Percentiles rank a stretch among this genome's conserved stretches.
These are phyloP conservation scores for Clamator glandarius DNA, from an alignment of 2,797 vertebrate species.

Conservation along the genomic window DNA sequence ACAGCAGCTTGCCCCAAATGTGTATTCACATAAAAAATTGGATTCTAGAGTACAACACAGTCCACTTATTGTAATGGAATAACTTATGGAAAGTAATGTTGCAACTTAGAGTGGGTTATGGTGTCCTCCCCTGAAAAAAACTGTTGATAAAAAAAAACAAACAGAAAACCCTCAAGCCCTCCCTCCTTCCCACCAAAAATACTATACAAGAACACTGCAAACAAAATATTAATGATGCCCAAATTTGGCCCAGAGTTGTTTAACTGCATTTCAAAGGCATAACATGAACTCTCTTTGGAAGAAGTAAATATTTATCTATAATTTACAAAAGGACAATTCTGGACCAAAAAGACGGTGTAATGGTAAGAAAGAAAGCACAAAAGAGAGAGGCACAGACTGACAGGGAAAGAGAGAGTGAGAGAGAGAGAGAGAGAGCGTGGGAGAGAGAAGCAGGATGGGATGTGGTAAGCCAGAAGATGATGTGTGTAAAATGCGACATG, in stretches of 20 bases:
- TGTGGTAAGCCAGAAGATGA: conserved; percentile 57
- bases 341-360: conserved; percentile 78
- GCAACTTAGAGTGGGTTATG: conserved; percentile 83
- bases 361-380: conserved; percentile 60
- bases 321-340: conserved; percentile 73
- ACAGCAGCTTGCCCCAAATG: conserved; percentile 83
- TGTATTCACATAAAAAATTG: conserved; percentile 73
- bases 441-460: conserved; percentile 28
- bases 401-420: neutral
- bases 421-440: neutral
- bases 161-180: conserved; percentile 36
- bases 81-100: conserved; percentile 83
- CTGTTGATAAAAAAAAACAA: conserved; percentile 44
- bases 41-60: conserved; percentile 78
- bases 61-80: conserved; percentile 80
- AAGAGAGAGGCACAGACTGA: conserved; percentile 25
- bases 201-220: conserved; percentile 52
- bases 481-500: conserved; percentile 64
- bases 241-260: conserved; percentile 82
- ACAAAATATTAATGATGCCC: conserved; percentile 64
- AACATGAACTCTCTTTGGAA: conserved; percentile 32
- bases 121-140: conserved; percentile 81
- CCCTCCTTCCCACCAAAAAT: conserved; percentile 57
- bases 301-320: conserved; percentile 33
- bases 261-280: conserved; percentile 45